These are phyloP conservation scores for Onychostruthus taczanowskii DNA, from an alignment of 2,113 vertebrate species.

Conservation along the genomic window DNA sequence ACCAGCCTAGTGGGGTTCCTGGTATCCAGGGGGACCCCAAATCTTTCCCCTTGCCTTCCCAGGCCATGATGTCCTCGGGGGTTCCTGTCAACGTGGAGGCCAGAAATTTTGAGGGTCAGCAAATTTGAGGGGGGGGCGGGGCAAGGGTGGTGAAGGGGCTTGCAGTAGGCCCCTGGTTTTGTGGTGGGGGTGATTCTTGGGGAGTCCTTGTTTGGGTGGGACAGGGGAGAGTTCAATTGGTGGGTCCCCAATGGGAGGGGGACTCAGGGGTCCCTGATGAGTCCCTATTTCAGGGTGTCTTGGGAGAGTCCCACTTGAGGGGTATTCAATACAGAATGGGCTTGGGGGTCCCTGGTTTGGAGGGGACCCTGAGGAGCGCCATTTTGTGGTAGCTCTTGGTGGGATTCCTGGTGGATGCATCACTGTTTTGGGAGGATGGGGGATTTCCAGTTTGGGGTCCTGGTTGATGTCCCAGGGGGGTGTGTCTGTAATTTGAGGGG, in stretches of 20 bases:
- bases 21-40: not conserved
- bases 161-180: not conserved
- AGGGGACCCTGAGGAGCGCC: not conserved
- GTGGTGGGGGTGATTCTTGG: not conserved
- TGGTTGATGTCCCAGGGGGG: not conserved
- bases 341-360: not conserved
- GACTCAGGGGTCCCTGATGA: not conserved
- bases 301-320: not conserved
- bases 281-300: not conserved
- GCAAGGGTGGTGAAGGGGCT: not conserved
- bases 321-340: not conserved
- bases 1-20: rapidly evolving
- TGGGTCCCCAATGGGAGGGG: too few relatives aligned
- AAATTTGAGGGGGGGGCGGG: not conserved
- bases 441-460: not conserved
- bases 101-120: not conserved
- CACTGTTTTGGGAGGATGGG: not conserved
- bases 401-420: not conserved
- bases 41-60: not conserved
- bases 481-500: not conserved
- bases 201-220: not conserved
- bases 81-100: not conserved
- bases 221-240: not conserved
- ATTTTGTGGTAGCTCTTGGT: not conserved
- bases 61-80: not conserved